phyloP scores from a whole-genome alignment of 2,888 invertebrate species.

The Camptogramma bilineatum region DNA sequence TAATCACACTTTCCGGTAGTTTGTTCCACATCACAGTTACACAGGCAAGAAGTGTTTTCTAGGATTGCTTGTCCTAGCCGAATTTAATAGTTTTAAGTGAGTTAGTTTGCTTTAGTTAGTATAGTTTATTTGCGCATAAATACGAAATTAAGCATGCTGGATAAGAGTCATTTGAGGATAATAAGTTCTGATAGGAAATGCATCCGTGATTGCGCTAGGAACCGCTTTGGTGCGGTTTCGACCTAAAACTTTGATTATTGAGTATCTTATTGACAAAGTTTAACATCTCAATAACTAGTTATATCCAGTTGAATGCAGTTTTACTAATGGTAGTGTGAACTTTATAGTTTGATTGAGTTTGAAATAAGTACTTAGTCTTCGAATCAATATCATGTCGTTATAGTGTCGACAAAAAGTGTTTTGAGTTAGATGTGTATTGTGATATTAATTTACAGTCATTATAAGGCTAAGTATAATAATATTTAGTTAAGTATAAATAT shows the following conservation, averaged over 20 bases:
- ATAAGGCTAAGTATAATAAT: no score
- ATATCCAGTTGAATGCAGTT: constrained; percentile 12
- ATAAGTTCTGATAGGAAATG: background rate
- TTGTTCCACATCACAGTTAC: no score
- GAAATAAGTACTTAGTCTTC: background rate
- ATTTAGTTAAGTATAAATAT: no score
- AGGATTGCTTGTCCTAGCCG: no score
- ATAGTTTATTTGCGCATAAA: no score
- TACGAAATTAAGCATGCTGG: no score
- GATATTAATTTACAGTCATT: no score
- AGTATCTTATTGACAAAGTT: constrained; percentile 25
- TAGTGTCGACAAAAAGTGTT: background rate
- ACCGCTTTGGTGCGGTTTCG: constrained; percentile 19
- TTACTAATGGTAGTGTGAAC: background rate
- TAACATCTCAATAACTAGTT: constrained; percentile 20
- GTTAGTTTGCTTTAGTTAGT: no score
- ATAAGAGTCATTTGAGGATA: background rate
- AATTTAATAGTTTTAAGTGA: no score
- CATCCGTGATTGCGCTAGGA: background rate
- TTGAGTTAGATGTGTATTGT: background rate
- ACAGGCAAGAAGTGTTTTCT: no score
- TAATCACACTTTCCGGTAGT: no score
- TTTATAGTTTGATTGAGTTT: background rate
- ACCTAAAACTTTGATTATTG: constrained; percentile 24
- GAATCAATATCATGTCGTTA: background rate